phyloP scores from a whole-genome alignment of 2,888 invertebrate genomes.

The Machimus atricapillus region DNA sequence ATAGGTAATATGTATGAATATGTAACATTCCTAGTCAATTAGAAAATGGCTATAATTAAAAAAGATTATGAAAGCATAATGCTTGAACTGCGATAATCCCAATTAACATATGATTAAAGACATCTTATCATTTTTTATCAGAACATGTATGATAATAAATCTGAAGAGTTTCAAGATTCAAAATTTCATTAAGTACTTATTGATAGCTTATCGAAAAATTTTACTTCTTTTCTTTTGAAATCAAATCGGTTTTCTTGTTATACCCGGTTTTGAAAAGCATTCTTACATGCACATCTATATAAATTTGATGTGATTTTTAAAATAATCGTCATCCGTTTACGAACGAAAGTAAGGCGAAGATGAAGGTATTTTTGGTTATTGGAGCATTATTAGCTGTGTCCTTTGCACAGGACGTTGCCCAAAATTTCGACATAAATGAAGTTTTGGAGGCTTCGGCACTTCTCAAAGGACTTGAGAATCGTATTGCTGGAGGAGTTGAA shows the following conservation, averaged over 20 bases:
- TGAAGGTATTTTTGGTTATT: not conserved
- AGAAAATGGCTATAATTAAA: not conserved
- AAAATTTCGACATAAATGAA: not conserved
- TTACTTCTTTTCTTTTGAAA: not conserved
- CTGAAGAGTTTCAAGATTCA: not conserved
- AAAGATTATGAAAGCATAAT: not conserved
- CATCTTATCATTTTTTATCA: not conserved
- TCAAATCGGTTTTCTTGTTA: not conserved
- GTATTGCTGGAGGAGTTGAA: conserved; percentile 42
- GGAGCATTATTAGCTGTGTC: not conserved
- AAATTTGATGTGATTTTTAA: not conserved
- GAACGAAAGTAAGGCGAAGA: not conserved
- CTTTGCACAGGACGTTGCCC: not conserved
- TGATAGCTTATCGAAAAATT: not conserved
- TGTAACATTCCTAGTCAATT: not conserved
- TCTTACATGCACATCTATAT: not conserved
- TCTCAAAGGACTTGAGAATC: conserved; percentile 48
- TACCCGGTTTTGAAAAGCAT: not conserved
- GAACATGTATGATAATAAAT: not conserved
- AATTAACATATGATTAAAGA: not conserved
- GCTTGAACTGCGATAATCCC: not conserved
- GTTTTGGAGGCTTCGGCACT: not conserved
- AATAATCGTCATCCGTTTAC: not conserved
- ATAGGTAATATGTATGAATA: no score
- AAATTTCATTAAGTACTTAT: not conserved